phyloP scores from a whole-genome alignment of 2,797 vertebrate genomes.

The Schizothorax lantsangensis region DNA sequence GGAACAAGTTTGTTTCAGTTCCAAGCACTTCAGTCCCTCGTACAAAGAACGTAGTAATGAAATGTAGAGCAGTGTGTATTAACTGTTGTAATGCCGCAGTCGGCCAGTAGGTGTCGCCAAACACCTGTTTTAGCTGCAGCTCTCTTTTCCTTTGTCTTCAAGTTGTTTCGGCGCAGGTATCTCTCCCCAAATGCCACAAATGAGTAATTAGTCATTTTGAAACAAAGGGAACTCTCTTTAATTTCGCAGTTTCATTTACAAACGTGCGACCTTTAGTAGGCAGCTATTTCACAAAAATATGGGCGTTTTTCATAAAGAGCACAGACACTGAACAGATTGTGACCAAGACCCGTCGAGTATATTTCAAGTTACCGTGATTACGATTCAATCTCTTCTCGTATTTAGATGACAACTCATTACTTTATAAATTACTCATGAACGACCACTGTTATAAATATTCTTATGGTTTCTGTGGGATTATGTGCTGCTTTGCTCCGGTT shows the following conservation, averaged over 20 bases:
- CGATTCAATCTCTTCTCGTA: neutral
- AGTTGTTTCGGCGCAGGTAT: neutral
- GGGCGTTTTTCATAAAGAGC: neutral
- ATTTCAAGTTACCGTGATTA: neutral
- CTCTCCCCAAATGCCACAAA: constrained; percentile 9
- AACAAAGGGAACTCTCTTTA: constrained; percentile 40
- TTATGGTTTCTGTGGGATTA: neutral
- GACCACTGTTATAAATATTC: neutral
- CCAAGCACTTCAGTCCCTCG: neutral
- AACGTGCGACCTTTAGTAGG: constrained; percentile 8
- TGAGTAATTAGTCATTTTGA: constrained; percentile 36
- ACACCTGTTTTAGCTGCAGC: neutral
- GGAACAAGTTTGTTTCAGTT: neutral
- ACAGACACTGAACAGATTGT: neutral
- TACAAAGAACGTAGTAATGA: too few species aligned
- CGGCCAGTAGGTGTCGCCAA: neutral
- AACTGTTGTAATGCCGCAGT: fast-evolving
- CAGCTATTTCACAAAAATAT: neutral
- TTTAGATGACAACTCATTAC: neutral
- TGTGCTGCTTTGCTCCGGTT: neutral
- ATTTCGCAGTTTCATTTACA: constrained; percentile 22
- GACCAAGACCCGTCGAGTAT: neutral
- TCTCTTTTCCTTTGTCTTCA: neutral
- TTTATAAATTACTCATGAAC: neutral
- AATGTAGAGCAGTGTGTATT: neutral